Conservation (phyloP, 2,888 invertebrate species). For the Ceramica pisi region DNA sequence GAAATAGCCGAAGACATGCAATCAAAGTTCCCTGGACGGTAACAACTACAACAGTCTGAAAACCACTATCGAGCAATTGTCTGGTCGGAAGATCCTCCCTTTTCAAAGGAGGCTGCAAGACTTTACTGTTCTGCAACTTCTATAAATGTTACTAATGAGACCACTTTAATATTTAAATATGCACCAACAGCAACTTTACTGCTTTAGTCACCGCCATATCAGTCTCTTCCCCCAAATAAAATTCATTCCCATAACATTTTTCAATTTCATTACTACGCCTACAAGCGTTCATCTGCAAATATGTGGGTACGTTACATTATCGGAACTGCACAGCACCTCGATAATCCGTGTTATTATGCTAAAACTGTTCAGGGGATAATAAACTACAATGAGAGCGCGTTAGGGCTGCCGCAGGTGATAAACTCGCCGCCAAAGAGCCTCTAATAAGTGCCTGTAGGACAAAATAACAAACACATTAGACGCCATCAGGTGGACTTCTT, state of each 20-base stretch:
- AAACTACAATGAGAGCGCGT: conserved; percentile 49
- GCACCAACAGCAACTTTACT: no score
- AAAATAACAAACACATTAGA: conserved; percentile 82
- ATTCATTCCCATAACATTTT: neutral
- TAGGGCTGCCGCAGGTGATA: conserved; percentile 58
- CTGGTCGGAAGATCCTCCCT: no score
- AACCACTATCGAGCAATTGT: no score
- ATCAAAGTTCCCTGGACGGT: no score
- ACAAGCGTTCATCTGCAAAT: neutral
- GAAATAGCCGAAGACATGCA: no score
- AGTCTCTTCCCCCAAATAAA: no score
- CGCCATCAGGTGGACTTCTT: conserved; percentile 68
- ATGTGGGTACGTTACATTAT: neutral
- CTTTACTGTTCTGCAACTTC: no score
- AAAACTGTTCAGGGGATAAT: conserved; percentile 54
- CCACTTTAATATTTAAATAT: no score
- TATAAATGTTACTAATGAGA: no score
- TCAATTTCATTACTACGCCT: neutral
- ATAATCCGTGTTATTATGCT: conserved; percentile 47
- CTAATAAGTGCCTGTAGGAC: conserved; percentile 83
- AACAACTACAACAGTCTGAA: no score
- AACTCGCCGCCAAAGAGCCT: conserved; percentile 74
- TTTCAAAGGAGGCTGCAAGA: no score
- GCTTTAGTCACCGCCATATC: no score
- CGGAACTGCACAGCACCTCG: conserved; percentile 6